Percentiles rank a stretch among this genome's conserved stretches.
Conservation (phyloP, 2,113 vertebrate genomes). For the Malurus cyaneus region DNA sequence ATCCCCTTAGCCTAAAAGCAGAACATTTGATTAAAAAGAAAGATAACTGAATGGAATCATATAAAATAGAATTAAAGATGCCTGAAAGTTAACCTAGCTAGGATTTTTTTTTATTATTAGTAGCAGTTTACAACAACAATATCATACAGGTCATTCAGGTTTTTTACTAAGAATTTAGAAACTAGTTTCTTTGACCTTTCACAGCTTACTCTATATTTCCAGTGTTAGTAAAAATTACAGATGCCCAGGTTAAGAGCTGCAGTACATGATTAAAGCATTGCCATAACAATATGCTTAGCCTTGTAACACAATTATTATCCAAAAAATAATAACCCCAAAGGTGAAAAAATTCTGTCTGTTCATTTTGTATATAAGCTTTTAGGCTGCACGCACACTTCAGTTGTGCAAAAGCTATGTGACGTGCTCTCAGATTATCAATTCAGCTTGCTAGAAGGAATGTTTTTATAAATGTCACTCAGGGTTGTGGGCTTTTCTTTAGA, state of each 20-base stretch:
- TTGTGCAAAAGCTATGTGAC: not conserved
- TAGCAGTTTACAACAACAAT: not conserved
- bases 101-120: not conserved
- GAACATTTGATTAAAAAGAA: constrained; percentile 28
- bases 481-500: not conserved
- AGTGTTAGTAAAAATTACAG: not conserved
- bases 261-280: not conserved
- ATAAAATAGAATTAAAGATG: not conserved
- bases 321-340: not conserved
- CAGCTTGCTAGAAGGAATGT: not conserved
- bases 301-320: not conserved
- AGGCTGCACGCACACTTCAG: not conserved
- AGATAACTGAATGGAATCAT: not conserved
- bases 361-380: not conserved
- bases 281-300: not conserved
- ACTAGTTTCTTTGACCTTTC: not conserved
- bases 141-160: not conserved
- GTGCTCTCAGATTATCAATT: not conserved
- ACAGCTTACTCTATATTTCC: not conserved
- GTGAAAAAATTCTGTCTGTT: not conserved
- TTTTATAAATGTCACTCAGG: not conserved
- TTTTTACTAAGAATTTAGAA: not conserved
- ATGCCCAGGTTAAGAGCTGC: not conserved
- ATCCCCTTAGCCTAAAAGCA: not conserved
- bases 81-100: not conserved